Evolutionary conservation across 2,113 vertebrate genomes (phyloP).

Genomic region (Sisor rabdophorus): DNA sequence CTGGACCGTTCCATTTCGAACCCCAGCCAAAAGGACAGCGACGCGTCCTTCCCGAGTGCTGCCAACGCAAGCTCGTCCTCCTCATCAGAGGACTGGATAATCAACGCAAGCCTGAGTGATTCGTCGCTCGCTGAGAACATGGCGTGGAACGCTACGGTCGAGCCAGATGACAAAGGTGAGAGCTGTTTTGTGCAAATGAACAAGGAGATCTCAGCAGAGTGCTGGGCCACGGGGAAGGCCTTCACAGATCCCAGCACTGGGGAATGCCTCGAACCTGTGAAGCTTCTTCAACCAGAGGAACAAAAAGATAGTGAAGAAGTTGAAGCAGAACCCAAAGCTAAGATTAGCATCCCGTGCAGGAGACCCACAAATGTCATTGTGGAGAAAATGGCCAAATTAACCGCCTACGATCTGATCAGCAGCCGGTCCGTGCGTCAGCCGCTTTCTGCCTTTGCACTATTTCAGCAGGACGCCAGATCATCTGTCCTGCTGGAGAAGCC

Average conservation of each 20-base stretch:
- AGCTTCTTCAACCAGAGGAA: constrained; percentile 64
- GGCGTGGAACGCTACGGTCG: constrained; percentile 13
- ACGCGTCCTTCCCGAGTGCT: constrained; percentile 41
- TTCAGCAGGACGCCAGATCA: constrained; percentile 75
- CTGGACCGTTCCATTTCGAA: constrained; percentile 20
- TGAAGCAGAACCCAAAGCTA: constrained; percentile 41
- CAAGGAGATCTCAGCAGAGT: constrained; percentile 68
- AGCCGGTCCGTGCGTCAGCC: constrained; percentile 76
- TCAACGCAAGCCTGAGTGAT: constrained; percentile 55
- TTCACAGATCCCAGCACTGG: constrained; percentile 62
- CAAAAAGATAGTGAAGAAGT: constrained; percentile 17
- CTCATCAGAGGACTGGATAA: constrained; percentile 64
- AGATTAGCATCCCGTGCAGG: constrained; percentile 51
- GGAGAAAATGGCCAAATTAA: constrained; percentile 77
- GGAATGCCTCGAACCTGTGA: constrained; percentile 77
- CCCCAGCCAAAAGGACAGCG: constrained; percentile 4
- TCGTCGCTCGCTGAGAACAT: constrained; percentile 51
- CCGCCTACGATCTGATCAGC: constrained; percentile 86
- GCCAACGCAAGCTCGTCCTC: constrained; percentile 68
- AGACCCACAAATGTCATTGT: constrained; percentile 73
- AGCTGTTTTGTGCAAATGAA: constrained; percentile 33
- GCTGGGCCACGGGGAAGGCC: constrained; percentile 81
- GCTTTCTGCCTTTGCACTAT: constrained; percentile 77
- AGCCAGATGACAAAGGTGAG: background rate
- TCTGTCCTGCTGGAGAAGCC: constrained; percentile 76